phyloP scores from a whole-genome alignment of 2,797 vertebrate genomes.

The Florisuga fusca region DNA sequence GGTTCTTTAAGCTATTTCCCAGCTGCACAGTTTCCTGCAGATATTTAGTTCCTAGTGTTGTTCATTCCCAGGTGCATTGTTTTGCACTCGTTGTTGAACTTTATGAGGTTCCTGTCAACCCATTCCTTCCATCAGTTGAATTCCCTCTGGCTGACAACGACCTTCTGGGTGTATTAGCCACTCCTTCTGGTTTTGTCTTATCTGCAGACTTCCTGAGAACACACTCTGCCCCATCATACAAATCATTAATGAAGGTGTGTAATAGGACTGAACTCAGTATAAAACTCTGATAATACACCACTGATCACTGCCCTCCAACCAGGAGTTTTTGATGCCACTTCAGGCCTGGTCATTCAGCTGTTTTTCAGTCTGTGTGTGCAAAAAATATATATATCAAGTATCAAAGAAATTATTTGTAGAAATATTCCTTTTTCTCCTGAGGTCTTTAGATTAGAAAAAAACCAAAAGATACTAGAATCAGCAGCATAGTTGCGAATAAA shows the following conservation, averaged over 20 bases:
- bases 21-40: no score
- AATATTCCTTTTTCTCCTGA: not conserved
- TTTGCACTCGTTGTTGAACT: no score
- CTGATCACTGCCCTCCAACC: not conserved
- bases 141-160: no score
- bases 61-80: no score
- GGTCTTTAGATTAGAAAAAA: not conserved
- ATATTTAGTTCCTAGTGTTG: no score
- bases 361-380: accelerated
- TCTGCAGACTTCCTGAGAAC: not conserved
- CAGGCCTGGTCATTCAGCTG: not conserved
- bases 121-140: no score
- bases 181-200: no score
- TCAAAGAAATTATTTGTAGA: not conserved
- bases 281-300: accelerated
- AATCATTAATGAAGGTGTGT: not conserved
- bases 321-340: not conserved
- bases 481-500: not conserved
- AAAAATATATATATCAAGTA: not conserved
- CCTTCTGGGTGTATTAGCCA: no score
- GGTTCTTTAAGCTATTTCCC: not conserved
- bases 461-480: not conserved
- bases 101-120: no score
- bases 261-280: not conserved
- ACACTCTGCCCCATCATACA: not conserved